A percentile compares a stretch with the other conserved stretches of the same genome.
Conservation (phyloP, 2,113 vertebrate genomes). For the Cheilinus undulatus region DNA sequence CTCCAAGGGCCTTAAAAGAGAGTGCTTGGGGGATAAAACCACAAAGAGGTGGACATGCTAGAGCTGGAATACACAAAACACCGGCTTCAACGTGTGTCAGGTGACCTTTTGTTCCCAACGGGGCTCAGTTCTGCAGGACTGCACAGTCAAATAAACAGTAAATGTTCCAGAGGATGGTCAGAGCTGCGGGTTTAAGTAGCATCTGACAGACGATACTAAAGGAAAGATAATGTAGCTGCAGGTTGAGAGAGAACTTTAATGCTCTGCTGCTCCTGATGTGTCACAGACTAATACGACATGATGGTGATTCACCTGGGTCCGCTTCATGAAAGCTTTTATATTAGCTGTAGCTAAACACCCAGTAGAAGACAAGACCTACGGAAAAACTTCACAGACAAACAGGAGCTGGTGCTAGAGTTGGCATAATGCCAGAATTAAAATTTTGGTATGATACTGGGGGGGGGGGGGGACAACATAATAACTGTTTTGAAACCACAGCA, state of each 20-base stretch:
- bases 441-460: no score
- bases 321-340: conserved; percentile 5
- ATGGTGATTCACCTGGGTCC: conserved; percentile 2
- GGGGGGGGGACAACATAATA: no score
- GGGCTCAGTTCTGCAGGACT: conserved; percentile 65
- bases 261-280: conserved; percentile 3
- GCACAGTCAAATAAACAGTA: conserved; percentile 62
- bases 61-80: conserved; percentile 58
- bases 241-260: neutral
- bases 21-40: conserved; percentile 20
- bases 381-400: neutral
- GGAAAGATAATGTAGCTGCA: conserved; percentile 9
- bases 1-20: conserved; percentile 15
- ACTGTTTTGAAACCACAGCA: no score
- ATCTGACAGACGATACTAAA: conserved; percentile 29
- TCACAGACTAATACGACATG: conserved; percentile 9
- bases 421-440: no score
- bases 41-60: conserved; percentile 36
- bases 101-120: conserved; percentile 66
- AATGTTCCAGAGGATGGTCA: conserved; percentile 32
- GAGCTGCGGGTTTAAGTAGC: conserved; percentile 21
- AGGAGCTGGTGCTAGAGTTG: conserved; percentile 7
- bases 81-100: conserved; percentile 41
- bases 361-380: neutral
- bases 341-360: neutral